Evolutionary conservation across 2,888 invertebrate genomes (phyloP).

Genomic region (Anthrax anthrax): DNA sequence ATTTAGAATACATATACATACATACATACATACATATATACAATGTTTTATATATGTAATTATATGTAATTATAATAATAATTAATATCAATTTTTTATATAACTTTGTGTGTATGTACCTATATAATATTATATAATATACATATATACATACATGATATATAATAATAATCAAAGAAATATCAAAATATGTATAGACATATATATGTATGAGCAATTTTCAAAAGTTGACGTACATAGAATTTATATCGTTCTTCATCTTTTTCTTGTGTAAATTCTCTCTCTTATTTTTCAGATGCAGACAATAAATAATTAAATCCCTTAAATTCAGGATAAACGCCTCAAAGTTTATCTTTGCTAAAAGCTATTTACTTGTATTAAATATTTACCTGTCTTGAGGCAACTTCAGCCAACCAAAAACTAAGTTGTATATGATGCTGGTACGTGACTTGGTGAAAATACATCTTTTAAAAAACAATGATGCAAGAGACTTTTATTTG

Average conservation of each 20-base stretch:
- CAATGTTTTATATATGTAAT: too few species aligned
- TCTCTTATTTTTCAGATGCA: background rate
- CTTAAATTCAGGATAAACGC: slow-evolving; percentile 11
- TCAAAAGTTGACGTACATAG: too few species aligned
- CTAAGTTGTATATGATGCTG: slow-evolving; percentile 1
- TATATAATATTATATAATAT: background rate
- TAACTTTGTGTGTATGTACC: too few species aligned
- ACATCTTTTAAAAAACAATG: background rate
- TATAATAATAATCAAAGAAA: too few species aligned
- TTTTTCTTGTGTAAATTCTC: too few species aligned
- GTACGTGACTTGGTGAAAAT: background rate
- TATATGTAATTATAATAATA: too few species aligned
- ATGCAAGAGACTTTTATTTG: background rate
- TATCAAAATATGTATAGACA: too few species aligned
- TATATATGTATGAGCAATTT: too few species aligned
- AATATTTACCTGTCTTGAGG: slow-evolving; percentile 8
- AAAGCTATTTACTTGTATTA: slow-evolving; percentile 11
- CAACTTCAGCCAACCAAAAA: background rate
- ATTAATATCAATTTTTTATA: too few species aligned
- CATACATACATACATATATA: too few species aligned
- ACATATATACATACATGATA: background rate
- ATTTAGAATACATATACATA: too few species aligned
- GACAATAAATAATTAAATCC: slow-evolving; percentile 12
- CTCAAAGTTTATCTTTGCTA: slow-evolving; percentile 11
- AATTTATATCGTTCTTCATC: too few species aligned